Conservation (phyloP, 1,140 invertebrate species). For the Drosophila sproati region DNA sequence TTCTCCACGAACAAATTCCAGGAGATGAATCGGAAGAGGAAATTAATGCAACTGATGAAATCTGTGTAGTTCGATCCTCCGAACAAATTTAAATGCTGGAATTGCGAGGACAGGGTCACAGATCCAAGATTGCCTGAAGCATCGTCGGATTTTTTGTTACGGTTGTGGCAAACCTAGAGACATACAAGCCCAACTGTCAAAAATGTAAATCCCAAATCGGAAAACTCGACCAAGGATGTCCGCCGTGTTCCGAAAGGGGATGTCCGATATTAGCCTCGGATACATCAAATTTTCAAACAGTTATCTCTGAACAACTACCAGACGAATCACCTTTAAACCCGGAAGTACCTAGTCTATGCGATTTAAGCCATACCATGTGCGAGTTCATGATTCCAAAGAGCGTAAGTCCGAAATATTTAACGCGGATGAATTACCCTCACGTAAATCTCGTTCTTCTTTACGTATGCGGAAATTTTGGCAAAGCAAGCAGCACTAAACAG, state of each 20-base stretch:
- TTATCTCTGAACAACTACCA: background rate
- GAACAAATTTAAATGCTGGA: conserved; percentile 19
- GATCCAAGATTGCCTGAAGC: conserved; percentile 23
- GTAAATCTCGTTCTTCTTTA: background rate
- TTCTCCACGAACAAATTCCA: background rate
- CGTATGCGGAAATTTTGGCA: conserved; percentile 18
- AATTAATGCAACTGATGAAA: background rate
- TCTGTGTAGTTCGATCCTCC: background rate
- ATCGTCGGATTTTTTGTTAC: conserved; percentile 26
- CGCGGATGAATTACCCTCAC: background rate
- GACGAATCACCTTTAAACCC: no score
- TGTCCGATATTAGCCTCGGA: conserved; percentile 13
- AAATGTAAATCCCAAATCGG: background rate
- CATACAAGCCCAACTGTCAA: background rate
- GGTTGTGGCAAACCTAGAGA: conserved; percentile 10
- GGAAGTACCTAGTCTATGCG: background rate
- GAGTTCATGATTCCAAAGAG: conserved; percentile 11
- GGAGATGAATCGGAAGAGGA: no score
- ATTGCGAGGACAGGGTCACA: conserved; percentile 22
- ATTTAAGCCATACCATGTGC: conserved; percentile 29
- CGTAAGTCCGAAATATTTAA: conserved; percentile 8
- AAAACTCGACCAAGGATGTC: conserved; percentile 18
- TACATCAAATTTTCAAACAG: background rate
- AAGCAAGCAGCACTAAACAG: conserved; percentile 6
- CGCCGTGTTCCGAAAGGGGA: conserved; percentile 2